Base-by-base conservation (phyloP, 2,888 invertebrate species). In the Aphodius sticticus region DNA sequence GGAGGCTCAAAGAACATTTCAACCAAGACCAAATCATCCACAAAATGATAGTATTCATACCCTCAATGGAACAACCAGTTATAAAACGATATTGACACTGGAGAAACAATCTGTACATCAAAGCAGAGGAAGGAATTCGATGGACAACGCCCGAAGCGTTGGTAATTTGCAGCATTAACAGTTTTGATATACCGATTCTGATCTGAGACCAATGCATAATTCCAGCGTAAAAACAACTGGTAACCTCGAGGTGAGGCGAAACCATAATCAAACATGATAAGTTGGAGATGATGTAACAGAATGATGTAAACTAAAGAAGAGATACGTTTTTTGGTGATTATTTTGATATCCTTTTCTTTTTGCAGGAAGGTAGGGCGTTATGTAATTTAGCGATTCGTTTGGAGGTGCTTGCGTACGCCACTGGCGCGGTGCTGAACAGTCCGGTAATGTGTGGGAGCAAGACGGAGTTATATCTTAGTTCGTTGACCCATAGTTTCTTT, bases 401-500 rank as follows among this genome's bases (percentile, higher is more conserved):
- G 53, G 53, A 12, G 6, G 53, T 53, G 1, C 53, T 53, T 53
- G 53, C 53, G 53, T 78, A 82, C 84, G 84, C 83, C 85, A 81
- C 85, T 86, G 86, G 78, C 70, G 78, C 35, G 76, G 80, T 80
- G 81, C 78, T 76, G 78, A 76, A 76, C 78, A 75, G 82, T 78
- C 81, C 84, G 84, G 83, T 84, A 53, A 53, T 88, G 88, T 88
- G 89, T 88, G 87, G 87, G 88, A 89, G 87, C 87, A 86, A 88
- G 89, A 89, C 86, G 85, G 87, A 86, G 84, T 85, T 86, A 88
- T 86, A 87, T 85, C 87, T 86, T 84, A 86, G 89, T 88, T 88
- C 89, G 87, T 88, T 89, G 89, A 89, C 89, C 89, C 86, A 86
- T 84, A 86, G 88, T 89, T 89, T 89, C 89, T 89, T 89, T 89